phyloP scores from a whole-genome alignment of 2,113 vertebrate species.

The Cebus imitator region DNA sequence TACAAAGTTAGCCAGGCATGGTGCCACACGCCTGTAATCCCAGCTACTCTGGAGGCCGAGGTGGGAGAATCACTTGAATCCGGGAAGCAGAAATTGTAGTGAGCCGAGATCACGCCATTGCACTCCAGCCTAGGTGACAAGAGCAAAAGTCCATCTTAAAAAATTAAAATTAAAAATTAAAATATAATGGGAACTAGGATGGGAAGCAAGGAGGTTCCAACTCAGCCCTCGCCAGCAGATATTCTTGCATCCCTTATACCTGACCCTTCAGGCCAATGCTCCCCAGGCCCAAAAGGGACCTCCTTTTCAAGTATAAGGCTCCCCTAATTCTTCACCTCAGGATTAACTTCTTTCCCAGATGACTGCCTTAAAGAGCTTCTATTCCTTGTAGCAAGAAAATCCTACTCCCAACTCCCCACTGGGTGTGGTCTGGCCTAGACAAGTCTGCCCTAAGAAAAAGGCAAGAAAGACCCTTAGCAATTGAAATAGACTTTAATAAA shows the following conservation, averaged over 20 bases:
- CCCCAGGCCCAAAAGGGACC: not conserved
- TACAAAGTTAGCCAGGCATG: too few species aligned
- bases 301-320: not conserved
- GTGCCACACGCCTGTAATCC: fast-evolving
- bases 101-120: fast-evolving
- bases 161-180: too few species aligned
- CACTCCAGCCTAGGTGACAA: too few species aligned
- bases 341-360: not conserved
- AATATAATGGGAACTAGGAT: too few species aligned
- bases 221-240: not conserved
- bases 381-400: not conserved
- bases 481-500: not conserved
- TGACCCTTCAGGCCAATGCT: not conserved
- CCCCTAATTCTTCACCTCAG: not conserved
- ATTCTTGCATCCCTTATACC: not conserved
- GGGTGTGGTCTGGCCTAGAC: not conserved
- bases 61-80: too few species aligned
- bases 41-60: too few species aligned
- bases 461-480: not conserved
- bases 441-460: not conserved
- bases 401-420: not conserved
- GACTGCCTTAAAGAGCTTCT: not conserved
- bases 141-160: too few species aligned
- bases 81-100: too few species aligned
- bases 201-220: not conserved